Percentiles rank a stretch among this genome's conserved stretches.
Evolutionary conservation across 2,797 vertebrate genomes (phyloP).

Genomic region (Mycteria americana): DNA sequence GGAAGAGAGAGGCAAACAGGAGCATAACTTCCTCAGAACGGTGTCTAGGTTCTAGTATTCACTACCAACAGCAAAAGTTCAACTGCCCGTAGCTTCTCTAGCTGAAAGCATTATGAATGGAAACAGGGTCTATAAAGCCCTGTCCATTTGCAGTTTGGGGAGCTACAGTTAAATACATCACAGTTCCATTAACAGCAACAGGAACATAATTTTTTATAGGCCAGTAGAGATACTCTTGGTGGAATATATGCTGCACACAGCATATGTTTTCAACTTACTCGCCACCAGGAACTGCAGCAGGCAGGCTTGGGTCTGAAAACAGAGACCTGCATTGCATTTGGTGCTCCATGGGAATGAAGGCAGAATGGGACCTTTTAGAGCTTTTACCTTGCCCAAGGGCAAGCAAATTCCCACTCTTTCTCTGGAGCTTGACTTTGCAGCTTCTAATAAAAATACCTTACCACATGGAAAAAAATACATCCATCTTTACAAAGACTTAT

Average conservation of each 20-base stretch:
- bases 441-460: neutral
- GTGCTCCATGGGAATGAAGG: neutral
- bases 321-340: neutral
- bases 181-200: neutral
- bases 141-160: neutral
- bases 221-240: neutral
- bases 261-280: neutral
- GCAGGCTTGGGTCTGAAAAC: neutral
- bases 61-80: neutral
- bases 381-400: neutral
- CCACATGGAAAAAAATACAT: neutral
- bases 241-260: neutral
- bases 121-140: neutral
- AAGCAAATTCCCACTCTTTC: neutral
- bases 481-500: neutral
- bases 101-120: neutral
- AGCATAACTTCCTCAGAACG: neutral
- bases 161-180: neutral
- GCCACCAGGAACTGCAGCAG: neutral
- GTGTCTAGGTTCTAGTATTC: neutral
- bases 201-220: neutral
- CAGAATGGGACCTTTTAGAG: neutral
- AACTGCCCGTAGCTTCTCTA: neutral
- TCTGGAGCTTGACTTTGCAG: neutral
- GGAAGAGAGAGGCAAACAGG: neutral